Base-by-base conservation (phyloP, 2,797 vertebrate species). In the Halcyon chelicuti region DNA sequence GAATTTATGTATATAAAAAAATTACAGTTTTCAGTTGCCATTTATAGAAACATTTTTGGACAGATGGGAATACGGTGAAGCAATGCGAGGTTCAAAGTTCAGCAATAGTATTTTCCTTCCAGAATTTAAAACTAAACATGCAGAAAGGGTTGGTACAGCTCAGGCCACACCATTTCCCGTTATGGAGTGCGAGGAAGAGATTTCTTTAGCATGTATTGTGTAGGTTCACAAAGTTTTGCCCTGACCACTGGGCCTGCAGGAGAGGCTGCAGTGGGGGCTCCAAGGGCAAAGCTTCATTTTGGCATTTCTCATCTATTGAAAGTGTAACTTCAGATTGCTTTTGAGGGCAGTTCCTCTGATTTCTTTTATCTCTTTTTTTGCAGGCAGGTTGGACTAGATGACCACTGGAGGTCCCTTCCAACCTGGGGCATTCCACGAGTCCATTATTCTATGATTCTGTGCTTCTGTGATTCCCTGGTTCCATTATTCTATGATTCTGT, bases 171-270 rank as follows among this genome's bases (percentile, higher is more conserved):
- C 29, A 3, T 31, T 4, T 39, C 39, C 20, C 37, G 49, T 44
- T 62, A 31, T 1, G 17, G 35, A 61, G 18, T 2, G 5, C 8
- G 12, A 52, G 67, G 54, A 63, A 83, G 14, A 28, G 28, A 49
- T 42, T 85, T 13, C 16, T 71, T 25, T 22, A 46, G 46, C 46
- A 46, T 10, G 2, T 39, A 5, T 14, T 14, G 2, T n/a, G 7
- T 9, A 14, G 4, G 9, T 68, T 83, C 21, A 26, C 4, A 37
- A 61, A 33, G 7, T n/a, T 75, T 74, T 80, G 20, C 25, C 14
- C 31, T 46, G 13, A 17, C 21, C 0, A 0, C 35, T 37, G 35
- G 47, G 22, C 7, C 0, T 10, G 12, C 33, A 22, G 39, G 21
- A 46, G 14, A 10, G 25, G 14, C 57, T 78, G 49, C 49, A 22